Evolutionary conservation across 2,888 invertebrate genomes (phyloP).

Genomic region (Parnassius glacialis): DNA sequence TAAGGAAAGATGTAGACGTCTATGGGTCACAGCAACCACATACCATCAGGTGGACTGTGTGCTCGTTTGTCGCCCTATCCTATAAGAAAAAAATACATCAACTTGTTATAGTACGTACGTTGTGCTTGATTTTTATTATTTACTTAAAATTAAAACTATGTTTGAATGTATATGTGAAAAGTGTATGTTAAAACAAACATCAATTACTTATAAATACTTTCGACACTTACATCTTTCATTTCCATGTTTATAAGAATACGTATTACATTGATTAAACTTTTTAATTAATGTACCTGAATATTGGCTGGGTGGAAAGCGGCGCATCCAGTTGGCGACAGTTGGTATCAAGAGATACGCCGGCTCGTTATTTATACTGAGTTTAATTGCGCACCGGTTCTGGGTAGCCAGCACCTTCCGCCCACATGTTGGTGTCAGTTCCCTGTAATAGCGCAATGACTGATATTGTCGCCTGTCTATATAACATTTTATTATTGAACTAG

Average conservation of each 20-base stretch:
- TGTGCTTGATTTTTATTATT: too few species aligned
- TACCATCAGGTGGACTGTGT: too few species aligned
- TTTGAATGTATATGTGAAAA: too few species aligned
- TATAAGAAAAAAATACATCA: too few species aligned
- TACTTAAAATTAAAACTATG: too few species aligned
- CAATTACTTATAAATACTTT: neutral
- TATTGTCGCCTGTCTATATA: conserved; percentile 12
- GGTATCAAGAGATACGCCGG: conserved; percentile 11
- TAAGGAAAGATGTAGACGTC: too few species aligned
- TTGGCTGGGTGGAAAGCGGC: conserved; percentile 10
- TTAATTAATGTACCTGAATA: conserved; percentile 8
- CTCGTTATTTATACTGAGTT: conserved; percentile 29
- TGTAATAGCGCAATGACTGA: conserved; percentile 18
- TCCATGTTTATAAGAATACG: conserved; percentile 1
- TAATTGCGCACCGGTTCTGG: conserved; percentile 41
- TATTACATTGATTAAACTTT: conserved; percentile 15
- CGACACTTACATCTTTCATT: conserved; percentile 9
- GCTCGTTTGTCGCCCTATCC: too few species aligned
- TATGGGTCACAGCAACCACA: too few species aligned
- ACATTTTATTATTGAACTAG: conserved; percentile 3
- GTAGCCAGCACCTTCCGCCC: conserved; percentile 43
- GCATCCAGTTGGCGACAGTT: conserved; percentile 18
- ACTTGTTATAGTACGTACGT: too few species aligned
- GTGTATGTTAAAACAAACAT: too few species aligned
- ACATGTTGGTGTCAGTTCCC: conserved; percentile 44